Base-by-base conservation (phyloP, 2,113 vertebrate genomes). In the Gymnogyps californianus region DNA sequence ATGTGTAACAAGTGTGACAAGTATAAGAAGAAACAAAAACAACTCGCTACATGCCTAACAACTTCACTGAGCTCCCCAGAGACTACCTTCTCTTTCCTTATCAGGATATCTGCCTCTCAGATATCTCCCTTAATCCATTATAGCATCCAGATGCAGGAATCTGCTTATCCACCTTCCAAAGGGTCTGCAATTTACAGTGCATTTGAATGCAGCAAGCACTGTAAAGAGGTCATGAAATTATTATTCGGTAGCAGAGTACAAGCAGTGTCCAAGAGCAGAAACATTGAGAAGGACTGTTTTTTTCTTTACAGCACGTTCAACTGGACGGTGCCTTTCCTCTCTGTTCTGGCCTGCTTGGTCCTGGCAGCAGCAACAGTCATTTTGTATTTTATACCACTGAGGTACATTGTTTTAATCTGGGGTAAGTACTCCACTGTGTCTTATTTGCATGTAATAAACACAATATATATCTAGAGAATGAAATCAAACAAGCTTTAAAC, bases 321-420 rank as follows among this genome's bases (percentile, higher is more conserved):
- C 98, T 99, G 99, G 99, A 99, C 99, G 0, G 99, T 99, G 36
- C 99, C 99, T 0, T 99, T 99, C 96, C 83, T 99, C 83, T 99
- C 99, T 2, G 94, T 95, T 58, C 98, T 99, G 96, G 98, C 99
- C 93, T 99, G 99, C 67, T 61, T 99, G 89, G 93, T 99, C 26
- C 98, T 99, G 66, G 96, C 96, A 70, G 91, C 96, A n/a, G 98
- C 97, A 51, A 99, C 99, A 8, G 17, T 97, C 16, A 25, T 98
- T 11, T 84, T 99, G 62, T 99, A 99, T 95, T 98, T 98, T 74
- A 97, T 99, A 95, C 99, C 99, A 2, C 97, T 99, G 85, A 98
- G 99, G 87, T 99, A 99, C 96, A 98, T 99, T 78, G 87, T 99
- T 97, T 98, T 99, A 95, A 97, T 99, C 95, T 99, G 99, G 99